Evolutionary conservation across 2,797 vertebrate species (phyloP).

Genomic region (Alcedo atthis): DNA sequence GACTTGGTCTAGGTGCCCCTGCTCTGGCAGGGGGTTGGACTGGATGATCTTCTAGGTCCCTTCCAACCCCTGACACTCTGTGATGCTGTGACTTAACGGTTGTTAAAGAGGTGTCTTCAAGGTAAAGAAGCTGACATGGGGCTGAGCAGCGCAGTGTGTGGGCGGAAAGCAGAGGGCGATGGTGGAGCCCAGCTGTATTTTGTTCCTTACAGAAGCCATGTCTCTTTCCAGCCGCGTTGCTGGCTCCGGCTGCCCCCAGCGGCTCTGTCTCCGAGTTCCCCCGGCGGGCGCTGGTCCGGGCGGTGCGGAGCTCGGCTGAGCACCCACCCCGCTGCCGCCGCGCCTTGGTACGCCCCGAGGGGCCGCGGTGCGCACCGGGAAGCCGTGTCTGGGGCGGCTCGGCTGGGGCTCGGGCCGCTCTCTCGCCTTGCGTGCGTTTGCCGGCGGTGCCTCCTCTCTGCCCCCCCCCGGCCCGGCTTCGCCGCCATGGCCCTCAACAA

Average conservation of each 20-base stretch:
- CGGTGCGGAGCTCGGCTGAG: rapidly evolving
- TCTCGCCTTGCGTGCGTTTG: rapidly evolving
- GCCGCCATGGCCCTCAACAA: conserved; percentile 88
- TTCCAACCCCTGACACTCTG: no score
- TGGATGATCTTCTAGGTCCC: no score
- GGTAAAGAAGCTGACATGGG: rapidly evolving
- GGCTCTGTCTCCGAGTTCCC: no score
- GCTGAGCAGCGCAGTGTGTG: not conserved
- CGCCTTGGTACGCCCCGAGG: not conserved
- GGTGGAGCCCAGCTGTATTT: no score
- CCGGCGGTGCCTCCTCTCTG: rapidly evolving
- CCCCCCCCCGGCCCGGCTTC: no score
- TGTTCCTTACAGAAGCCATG: no score
- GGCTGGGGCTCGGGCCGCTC: not conserved
- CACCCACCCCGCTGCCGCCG: not conserved
- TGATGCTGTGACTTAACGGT: rapidly evolving
- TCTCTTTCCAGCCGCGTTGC: no score
- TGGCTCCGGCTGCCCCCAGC: no score
- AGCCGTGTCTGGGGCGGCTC: not conserved
- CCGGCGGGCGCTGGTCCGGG: rapidly evolving
- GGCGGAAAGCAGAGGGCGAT: rapidly evolving
- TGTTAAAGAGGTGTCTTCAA: no score
- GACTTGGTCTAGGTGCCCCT: no score
- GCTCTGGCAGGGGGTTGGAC: no score
- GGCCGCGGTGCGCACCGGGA: conserved; percentile 21